Percentiles rank a stretch among this genome's conserved stretches.
Conservation (phyloP, 2,888 invertebrate species). For the Hydriomena furcata region DNA sequence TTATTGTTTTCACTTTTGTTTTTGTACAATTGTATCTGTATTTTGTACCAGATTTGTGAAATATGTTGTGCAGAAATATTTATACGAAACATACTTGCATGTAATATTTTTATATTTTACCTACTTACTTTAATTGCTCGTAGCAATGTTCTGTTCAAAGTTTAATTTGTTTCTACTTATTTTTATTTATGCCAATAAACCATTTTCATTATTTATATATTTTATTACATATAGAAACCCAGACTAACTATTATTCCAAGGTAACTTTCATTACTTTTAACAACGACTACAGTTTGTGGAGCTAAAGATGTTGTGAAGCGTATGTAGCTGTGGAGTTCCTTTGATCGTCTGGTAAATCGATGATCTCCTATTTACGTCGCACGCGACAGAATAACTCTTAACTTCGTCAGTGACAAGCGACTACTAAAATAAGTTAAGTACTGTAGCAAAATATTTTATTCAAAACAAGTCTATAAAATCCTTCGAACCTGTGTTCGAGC, state of each 20-base stretch:
- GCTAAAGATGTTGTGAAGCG: conserved; percentile 9
- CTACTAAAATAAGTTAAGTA: too few relatives aligned
- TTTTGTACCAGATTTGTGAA: conserved; percentile 6
- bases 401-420: too few relatives aligned
- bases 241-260: too few relatives aligned
- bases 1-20: conserved; percentile 48
- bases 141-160: conserved; percentile 14
- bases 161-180: conserved; percentile 13
- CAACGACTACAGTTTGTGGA: neutral
- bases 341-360: conserved; percentile 1
- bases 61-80: neutral
- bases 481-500: too few relatives aligned
- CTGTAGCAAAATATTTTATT: too few relatives aligned
- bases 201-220: conserved; percentile 3
- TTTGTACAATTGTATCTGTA: conserved; percentile 25
- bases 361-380: conserved; percentile 3
- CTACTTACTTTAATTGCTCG: conserved; percentile 7
- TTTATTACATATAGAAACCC: too few relatives aligned
- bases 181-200: conserved; percentile 23
- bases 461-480: too few relatives aligned
- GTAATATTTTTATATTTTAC: neutral
- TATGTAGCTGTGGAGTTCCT: conserved; percentile 11
- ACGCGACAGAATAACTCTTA: too few relatives aligned
- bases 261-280: too few relatives aligned
- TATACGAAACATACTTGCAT: neutral